Conservation (phyloP, 2,113 vertebrate species). For the Gavialis gangeticus region DNA sequence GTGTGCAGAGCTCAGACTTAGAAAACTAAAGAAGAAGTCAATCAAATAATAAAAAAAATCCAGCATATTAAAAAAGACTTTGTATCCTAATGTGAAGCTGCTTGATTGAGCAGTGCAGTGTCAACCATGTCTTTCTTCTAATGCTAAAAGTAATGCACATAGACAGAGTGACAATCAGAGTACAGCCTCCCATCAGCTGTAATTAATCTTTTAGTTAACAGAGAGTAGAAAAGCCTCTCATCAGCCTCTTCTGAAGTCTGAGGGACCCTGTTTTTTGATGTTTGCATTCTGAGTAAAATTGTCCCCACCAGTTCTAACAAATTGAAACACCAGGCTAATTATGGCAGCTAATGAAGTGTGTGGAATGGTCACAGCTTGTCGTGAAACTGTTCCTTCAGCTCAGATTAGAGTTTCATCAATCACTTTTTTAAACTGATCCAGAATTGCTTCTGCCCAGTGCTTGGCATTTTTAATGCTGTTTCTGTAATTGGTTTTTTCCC, state of each 20-base stretch:
- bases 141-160: constrained; percentile 84
- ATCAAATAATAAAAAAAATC: constrained; percentile 65
- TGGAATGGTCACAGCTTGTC: constrained; percentile 93
- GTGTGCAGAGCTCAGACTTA: constrained; percentile 6
- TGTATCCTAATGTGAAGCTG: constrained; percentile 57
- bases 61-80: constrained; percentile 74
- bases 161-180: constrained; percentile 88
- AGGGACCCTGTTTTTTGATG: constrained; percentile 89
- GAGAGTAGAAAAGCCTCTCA: constrained; percentile 88
- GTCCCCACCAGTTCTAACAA: constrained; percentile 95
- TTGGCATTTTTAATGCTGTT: constrained; percentile 89
- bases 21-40: constrained; percentile 42
- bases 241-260: constrained; percentile 90
- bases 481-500: constrained; percentile 89
- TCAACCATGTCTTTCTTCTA: constrained; percentile 79
- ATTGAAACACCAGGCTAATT: constrained; percentile 97
- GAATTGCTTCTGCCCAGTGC: constrained; percentile 84
- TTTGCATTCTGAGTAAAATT: constrained; percentile 90
- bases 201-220: constrained; percentile 97
- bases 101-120: constrained; percentile 76
- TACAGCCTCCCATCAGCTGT: constrained; percentile 85
- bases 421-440: constrained; percentile 93
- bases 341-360: constrained; percentile 97
- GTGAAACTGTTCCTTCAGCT: constrained; percentile 92
- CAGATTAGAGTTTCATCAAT: constrained; percentile 96